Percentiles rank a stretch among this genome's conserved stretches.
These are phyloP conservation scores for Rosalia funebris DNA, from an alignment of 2,888 invertebrate genomes.

Conservation along the genomic window DNA sequence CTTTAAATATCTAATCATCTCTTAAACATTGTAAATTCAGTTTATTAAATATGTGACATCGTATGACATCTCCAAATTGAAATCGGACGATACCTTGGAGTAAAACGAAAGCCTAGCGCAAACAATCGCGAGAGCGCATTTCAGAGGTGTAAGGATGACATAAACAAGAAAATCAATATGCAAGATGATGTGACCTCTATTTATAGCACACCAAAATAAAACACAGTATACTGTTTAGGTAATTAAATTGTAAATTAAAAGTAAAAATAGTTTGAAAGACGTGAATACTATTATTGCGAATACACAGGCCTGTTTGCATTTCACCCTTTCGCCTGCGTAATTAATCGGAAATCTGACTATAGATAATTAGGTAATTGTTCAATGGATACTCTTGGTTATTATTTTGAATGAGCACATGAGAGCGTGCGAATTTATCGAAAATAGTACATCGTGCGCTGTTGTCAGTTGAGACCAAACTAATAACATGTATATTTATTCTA, in stretches of 20 bases:
- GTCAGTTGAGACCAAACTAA: background rate
- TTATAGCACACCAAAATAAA: conserved; percentile 20
- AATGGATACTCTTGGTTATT: conserved; percentile 1
- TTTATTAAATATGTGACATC: no score
- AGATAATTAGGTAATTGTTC: background rate
- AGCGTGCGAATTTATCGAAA: background rate
- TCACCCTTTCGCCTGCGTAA: no score
- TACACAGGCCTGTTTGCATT: no score
- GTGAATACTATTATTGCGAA: no score
- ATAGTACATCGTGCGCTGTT: background rate
- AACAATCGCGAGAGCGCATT: background rate
- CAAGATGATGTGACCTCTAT: conserved; percentile 25
- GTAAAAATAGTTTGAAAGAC: conserved; percentile 19
- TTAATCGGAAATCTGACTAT: no score
- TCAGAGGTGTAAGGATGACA: conserved; percentile 19
- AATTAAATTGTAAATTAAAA: conserved; percentile 21
- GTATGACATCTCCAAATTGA: no score
- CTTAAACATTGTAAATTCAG: no score
- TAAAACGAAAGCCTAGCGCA: background rate
- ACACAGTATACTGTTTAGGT: conserved; percentile 19
- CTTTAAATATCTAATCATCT: no score
- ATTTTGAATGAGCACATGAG: background rate
- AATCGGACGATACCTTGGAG: no score
- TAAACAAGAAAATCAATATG: conserved; percentile 25
- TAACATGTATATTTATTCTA: no score